Base-by-base conservation (phyloP, 2,888 invertebrate genomes). In the Carabus problematicus region DNA sequence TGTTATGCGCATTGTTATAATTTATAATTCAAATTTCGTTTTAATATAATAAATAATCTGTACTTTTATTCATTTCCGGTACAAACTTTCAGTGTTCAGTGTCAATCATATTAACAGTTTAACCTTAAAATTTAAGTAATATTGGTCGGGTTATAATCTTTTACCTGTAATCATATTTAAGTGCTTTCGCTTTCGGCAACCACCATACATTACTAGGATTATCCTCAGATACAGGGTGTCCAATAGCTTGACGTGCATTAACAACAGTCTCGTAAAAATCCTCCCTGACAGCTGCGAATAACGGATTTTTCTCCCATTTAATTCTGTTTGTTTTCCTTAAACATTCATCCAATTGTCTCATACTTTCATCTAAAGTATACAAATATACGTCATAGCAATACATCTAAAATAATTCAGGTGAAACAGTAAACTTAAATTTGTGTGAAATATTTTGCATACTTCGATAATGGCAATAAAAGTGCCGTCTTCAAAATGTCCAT, bases 151-250 rank as follows among this genome's bases (percentile, higher is more conserved):
- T 41, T 19, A 16, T 16, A 40, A 73, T 72, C n/a, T n/a, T n/a
- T n/a, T 73, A 77, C 77, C 73, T 71, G 18, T 74, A 71, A 41
- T 74, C 68, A 56, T 75, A 75, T 42, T 72, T 58, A 9, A 75
- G 47, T 0, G 76, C 75, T 29, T 70, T 69, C 55, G 75, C 74
- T 54, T 72, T 70, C 3, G 72, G 69, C 8, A 72, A 70, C 71
- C 70, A 72, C 74, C 74, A 70, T 70, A 68, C 52, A 70, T 73
- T 14, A 70, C 72, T 64, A 70, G 71, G 49, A 12, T 45, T 40
- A 55, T 69, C 45, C 16, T 29, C 1, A 6, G 56, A 18, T 39
- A 69, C 41, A n/a, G 61, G 56, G 1, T 69, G 55, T 18, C 55
- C 69, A 29, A 69, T 40, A 56, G 61, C 62, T 8, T 62, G 43